Evolutionary conservation across 2,113 vertebrate genomes (phyloP).

Genomic region (Haemorhous mexicanus): DNA sequence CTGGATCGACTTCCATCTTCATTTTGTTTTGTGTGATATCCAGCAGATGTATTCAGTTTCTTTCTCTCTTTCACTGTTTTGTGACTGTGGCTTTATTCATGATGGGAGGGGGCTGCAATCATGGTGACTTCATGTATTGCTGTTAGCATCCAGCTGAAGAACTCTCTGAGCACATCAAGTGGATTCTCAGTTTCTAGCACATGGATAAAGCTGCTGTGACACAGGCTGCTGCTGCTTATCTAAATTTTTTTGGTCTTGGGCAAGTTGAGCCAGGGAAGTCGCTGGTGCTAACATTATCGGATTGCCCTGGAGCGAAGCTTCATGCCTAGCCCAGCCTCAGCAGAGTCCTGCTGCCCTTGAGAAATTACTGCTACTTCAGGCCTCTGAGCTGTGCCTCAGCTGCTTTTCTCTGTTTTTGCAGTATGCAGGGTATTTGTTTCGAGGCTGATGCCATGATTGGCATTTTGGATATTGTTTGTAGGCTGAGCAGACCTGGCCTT

Average conservation of each 20-base stretch:
- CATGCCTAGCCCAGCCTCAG: background rate
- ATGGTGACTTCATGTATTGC: background rate
- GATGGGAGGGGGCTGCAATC: background rate
- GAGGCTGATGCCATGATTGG: background rate
- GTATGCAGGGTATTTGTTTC: background rate
- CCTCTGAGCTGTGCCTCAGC: background rate
- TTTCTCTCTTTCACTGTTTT: background rate
- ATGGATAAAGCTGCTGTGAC: background rate
- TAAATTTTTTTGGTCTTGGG: background rate
- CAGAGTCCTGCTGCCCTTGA: background rate
- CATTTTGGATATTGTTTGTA: background rate
- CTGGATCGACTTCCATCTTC: background rate
- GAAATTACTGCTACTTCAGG: background rate
- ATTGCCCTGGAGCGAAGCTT: background rate
- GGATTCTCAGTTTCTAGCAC: background rate
- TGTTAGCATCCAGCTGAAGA: background rate
- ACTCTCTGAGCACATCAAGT: background rate
- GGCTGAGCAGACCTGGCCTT: background rate
- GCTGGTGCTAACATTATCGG: fast-evolving
- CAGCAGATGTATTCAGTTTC: background rate
- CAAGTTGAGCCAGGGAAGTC: background rate
- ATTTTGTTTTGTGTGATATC: background rate
- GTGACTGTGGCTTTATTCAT: background rate
- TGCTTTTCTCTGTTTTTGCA: background rate
- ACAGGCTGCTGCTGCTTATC: background rate